Evolutionary conservation across 2,113 vertebrate genomes (phyloP).

Genomic region (Malurus melanocephalus): DNA sequence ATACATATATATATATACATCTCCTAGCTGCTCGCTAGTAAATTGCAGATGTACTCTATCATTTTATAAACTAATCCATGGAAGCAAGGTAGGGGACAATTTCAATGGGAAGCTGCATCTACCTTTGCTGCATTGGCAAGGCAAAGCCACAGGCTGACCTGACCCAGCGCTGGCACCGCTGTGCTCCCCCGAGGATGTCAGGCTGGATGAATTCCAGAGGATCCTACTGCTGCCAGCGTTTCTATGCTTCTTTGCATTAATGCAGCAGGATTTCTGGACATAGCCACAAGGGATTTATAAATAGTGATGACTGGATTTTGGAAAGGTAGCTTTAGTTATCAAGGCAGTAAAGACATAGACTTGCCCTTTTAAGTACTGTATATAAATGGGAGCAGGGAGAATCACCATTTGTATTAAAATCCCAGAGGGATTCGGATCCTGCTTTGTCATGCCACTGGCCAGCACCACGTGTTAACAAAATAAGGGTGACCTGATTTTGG

Average conservation of each 20-base stretch:
- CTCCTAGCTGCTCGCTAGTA: background rate
- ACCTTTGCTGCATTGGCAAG: background rate
- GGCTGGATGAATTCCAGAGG: background rate
- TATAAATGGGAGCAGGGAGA: background rate
- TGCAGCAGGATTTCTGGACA: background rate
- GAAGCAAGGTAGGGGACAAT: background rate
- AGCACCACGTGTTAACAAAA: background rate
- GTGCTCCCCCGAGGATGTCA: background rate
- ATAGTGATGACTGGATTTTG: background rate
- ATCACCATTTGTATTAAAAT: background rate
- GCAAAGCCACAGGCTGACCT: background rate
- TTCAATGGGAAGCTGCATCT: background rate
- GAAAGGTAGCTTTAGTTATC: background rate
- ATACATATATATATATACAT: background rate
- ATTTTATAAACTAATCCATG: background rate
- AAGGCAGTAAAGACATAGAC: background rate
- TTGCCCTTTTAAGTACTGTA: background rate
- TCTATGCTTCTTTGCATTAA: background rate
- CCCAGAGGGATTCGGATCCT: background rate
- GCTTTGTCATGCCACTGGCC: background rate
- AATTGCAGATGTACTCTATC: background rate
- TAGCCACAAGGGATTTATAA: background rate
- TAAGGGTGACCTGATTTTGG: background rate
- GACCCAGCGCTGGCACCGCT: background rate
- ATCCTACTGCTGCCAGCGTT: background rate